These are phyloP conservation scores for Tipula confusa DNA, from an alignment of 2,888 invertebrate genomes.

Conservation along the genomic window DNA sequence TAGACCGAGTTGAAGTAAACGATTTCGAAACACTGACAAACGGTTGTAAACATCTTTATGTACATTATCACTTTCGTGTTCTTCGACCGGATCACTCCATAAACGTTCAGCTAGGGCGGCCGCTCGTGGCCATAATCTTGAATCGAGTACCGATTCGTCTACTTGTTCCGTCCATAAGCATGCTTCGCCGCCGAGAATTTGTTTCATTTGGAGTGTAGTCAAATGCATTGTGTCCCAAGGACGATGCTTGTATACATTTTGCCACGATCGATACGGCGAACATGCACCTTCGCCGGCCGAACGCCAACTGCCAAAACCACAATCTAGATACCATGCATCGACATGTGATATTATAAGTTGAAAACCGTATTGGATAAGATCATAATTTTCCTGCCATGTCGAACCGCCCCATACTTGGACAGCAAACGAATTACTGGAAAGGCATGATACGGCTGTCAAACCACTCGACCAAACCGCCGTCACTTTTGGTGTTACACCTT, in stretches of 20 bases:
- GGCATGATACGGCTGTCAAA: conserved; percentile 67
- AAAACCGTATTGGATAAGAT: conserved; percentile 71
- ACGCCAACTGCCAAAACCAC: conserved; percentile 82
- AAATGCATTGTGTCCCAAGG: conserved; percentile 61
- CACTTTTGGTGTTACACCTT: conserved; percentile 44
- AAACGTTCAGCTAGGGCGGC: conserved; percentile 71
- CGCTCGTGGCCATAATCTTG: conserved; percentile 76
- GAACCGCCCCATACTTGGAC: conserved; percentile 80
- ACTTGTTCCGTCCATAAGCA: conserved; percentile 84
- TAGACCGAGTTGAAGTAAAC: conserved; percentile 48
- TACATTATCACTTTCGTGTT: conserved; percentile 47
- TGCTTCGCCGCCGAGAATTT: conserved; percentile 67
- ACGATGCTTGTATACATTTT: conserved; percentile 77
- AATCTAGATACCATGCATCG: conserved; percentile 84
- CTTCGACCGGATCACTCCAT: conserved; percentile 50
- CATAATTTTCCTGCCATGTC: conserved; percentile 74
- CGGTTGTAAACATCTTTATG: conserved; percentile 48
- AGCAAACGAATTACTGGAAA: conserved; percentile 57
- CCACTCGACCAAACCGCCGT: conserved; percentile 74
- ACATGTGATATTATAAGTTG: conserved; percentile 77
- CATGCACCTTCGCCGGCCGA: conserved; percentile 78
- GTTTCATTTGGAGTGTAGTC: conserved; percentile 45
- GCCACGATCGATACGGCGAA: conserved; percentile 84
- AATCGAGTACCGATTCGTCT: conserved; percentile 67
- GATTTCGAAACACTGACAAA: conserved; percentile 49